A percentile compares a stretch with the other conserved stretches of the same genome.
Evolutionary conservation across 2,113 vertebrate species (phyloP).

Genomic region (Megaceryle maxima): DNA sequence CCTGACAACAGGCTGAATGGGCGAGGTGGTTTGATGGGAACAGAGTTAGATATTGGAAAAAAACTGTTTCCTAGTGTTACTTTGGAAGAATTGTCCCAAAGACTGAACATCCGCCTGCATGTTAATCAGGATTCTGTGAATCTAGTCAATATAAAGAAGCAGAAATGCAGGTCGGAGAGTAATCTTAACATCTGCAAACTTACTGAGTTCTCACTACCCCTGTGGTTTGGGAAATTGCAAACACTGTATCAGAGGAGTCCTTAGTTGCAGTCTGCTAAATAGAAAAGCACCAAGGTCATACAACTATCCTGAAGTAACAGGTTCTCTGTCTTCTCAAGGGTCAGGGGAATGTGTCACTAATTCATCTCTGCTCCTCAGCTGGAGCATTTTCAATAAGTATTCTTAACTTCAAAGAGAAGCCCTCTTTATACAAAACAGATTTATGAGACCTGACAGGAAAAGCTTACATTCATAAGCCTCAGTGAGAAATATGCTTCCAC

Average conservation of each 20-base stretch:
- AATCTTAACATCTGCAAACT: not conserved
- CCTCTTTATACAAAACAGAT: not conserved
- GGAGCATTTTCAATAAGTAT: not conserved
- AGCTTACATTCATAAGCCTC: not conserved
- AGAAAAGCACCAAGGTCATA: not conserved
- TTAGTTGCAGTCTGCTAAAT: not conserved
- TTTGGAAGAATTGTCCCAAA: not conserved
- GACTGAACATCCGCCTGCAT: not conserved
- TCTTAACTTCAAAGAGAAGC: not conserved
- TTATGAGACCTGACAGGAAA: not conserved
- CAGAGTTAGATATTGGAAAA: not conserved
- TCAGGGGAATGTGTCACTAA: not conserved
- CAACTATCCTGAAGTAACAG: not conserved
- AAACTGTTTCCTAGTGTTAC: not conserved
- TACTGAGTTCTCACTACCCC: not conserved
- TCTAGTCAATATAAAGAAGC: not conserved
- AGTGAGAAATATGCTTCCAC: not conserved
- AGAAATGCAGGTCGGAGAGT: not conserved
- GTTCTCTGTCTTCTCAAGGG: not conserved
- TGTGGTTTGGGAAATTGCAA: not conserved
- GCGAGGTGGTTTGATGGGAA: not conserved
- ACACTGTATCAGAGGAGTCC: not conserved
- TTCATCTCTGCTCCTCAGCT: not conserved
- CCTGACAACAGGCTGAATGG: not conserved
- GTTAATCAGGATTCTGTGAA: not conserved